phyloP scores from a whole-genome alignment of 2,113 vertebrate species.

The Oenanthe oenanthe region DNA sequence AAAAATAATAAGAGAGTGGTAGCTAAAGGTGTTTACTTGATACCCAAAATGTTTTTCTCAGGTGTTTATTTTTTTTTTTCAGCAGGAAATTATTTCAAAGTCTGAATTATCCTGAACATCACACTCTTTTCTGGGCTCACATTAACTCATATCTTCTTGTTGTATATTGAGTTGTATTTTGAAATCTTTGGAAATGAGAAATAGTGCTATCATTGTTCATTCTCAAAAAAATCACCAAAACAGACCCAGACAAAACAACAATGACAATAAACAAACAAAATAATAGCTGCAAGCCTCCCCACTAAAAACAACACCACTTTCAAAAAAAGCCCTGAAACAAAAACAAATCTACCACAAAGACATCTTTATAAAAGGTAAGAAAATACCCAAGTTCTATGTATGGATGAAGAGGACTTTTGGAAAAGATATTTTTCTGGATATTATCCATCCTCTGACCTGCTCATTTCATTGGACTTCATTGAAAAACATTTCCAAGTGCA shows the following conservation, averaged over 20 bases:
- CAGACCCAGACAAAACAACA: background rate
- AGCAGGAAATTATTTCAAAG: background rate
- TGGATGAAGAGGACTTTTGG: background rate
- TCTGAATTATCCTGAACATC: background rate
- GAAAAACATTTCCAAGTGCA: background rate
- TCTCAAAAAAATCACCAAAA: background rate
- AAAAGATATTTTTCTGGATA: background rate
- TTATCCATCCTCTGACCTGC: background rate
- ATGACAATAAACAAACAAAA: background rate
- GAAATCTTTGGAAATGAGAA: background rate
- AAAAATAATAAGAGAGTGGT: background rate
- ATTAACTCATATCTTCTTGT: background rate
- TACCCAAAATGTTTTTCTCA: background rate
- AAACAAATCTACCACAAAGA: rapidly evolving
- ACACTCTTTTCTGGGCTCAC: background rate
- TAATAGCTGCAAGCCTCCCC: rapidly evolving
- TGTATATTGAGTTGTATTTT: background rate
- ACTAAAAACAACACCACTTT: rapidly evolving
- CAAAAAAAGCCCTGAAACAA: background rate
- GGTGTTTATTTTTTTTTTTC: too few relatives aligned
- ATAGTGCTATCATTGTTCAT: background rate
- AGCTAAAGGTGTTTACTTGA: background rate
- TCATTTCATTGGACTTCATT: background rate
- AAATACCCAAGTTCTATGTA: background rate
- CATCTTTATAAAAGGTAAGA: background rate